phyloP scores from a whole-genome alignment of 2,888 invertebrate genomes.

The Drosophila peninsularis region DNA sequence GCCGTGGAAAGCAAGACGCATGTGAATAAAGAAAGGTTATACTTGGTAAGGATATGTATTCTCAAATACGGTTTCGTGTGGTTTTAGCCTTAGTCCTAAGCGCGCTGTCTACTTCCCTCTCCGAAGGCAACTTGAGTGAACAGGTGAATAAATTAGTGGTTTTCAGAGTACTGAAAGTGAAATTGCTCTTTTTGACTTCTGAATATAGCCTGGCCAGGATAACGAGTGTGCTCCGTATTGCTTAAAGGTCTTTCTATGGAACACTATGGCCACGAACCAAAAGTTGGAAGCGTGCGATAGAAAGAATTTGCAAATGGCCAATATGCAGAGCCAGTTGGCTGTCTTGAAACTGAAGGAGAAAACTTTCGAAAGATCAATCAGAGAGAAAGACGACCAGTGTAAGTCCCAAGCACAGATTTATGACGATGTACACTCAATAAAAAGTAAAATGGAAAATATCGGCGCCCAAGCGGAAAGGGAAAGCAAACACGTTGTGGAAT shows the following conservation, averaged over 20 bases:
- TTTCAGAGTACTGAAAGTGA: too few relatives aligned
- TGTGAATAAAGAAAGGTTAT: too few relatives aligned
- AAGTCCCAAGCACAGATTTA: slow-evolving; percentile 23
- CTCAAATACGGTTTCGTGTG: background rate
- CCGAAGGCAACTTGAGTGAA: background rate
- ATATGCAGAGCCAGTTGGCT: slow-evolving; percentile 40
- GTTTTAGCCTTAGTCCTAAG: background rate
- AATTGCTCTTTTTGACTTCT: background rate
- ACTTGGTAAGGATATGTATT: slow-evolving; percentile 10
- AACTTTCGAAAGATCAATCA: slow-evolving; percentile 23
- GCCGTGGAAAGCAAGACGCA: slow-evolving; percentile 1
- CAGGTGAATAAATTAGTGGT: slow-evolving; percentile 6
- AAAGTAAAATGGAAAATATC: slow-evolving; percentile 15
- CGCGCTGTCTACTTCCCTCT: background rate
- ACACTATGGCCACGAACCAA: slow-evolving; percentile 14
- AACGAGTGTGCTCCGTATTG: slow-evolving; percentile 31
- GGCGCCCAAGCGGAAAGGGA: slow-evolving; percentile 3
- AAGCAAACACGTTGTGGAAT: background rate
- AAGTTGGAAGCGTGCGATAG: slow-evolving; percentile 38
- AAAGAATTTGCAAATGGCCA: slow-evolving; percentile 31
- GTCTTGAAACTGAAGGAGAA: slow-evolving; percentile 35
- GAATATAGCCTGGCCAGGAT: background rate
- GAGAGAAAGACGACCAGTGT: slow-evolving; percentile 11
- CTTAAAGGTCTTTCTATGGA: slow-evolving; percentile 28
- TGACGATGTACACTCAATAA: slow-evolving; percentile 18